Evolutionary conservation across 2,797 vertebrate genomes (phyloP).

Genomic region (Danio jaintianensis): DNA sequence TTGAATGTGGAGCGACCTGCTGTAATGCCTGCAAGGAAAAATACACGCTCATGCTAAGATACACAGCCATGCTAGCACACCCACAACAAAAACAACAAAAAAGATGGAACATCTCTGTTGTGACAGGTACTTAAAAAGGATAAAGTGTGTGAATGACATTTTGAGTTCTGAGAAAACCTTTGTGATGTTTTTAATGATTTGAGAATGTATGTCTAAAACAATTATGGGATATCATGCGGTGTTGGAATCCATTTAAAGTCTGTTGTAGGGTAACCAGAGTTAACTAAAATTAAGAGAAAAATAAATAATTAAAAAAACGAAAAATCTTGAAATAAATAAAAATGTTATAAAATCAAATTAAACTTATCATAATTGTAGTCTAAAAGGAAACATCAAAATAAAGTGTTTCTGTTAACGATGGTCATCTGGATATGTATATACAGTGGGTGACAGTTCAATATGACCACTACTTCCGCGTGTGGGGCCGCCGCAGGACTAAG

Average conservation of each 20-base stretch:
- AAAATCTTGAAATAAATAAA: no score
- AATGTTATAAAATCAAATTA: no score
- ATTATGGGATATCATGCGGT: background rate
- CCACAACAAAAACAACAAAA: constrained; percentile 5
- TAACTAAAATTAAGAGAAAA: no score
- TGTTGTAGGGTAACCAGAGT: background rate
- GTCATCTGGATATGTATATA: no score
- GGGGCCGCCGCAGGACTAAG: no score
- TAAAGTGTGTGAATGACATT: background rate
- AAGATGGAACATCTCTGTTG: constrained; percentile 18
- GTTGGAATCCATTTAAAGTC: background rate
- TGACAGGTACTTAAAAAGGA: background rate
- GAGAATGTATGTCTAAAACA: background rate
- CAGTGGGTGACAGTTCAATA: no score
- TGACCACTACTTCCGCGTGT: no score
- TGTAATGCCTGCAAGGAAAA: constrained; percentile 28
- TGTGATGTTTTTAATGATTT: background rate
- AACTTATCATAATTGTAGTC: no score
- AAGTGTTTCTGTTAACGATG: no score
- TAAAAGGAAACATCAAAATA: no score
- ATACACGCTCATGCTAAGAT: constrained; percentile 12
- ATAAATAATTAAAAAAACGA: no score
- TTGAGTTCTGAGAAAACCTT: background rate
- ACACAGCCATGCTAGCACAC: constrained; percentile 34
- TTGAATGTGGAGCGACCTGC: constrained; percentile 14